Evolutionary conservation across 2,113 vertebrate species (phyloP).

Genomic region (Naja naja): DNA sequence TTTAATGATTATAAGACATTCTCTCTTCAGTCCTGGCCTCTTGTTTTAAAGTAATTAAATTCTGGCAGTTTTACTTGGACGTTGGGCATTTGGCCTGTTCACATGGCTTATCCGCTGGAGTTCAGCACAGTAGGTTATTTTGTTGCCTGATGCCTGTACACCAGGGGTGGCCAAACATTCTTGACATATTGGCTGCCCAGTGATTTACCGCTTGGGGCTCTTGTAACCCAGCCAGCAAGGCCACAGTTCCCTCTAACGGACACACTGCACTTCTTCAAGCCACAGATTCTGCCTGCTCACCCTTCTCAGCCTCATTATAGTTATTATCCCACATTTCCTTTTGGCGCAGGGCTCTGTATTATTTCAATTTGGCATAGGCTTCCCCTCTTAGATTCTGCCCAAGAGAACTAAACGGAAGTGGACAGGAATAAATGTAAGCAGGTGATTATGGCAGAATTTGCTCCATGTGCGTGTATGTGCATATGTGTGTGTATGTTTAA

Average conservation of each 20-base stretch:
- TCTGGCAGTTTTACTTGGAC: conserved; percentile 50
- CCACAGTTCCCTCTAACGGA: conserved; percentile 59
- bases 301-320: conserved; percentile 64
- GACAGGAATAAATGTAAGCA: conserved; percentile 46
- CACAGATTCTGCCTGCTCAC: conserved; percentile 45
- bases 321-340: conserved; percentile 67
- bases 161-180: conserved; percentile 66
- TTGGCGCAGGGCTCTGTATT: conserved; percentile 45
- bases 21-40: conserved; percentile 65
- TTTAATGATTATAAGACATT: conserved; percentile 57
- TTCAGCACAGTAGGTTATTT: conserved; percentile 61
- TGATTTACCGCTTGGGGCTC: conserved; percentile 69
- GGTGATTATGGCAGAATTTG: conserved; percentile 20
- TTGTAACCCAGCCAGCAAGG: conserved; percentile 56
- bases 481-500: not conserved
- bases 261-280: conserved; percentile 56
- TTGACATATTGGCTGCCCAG: conserved; percentile 54
- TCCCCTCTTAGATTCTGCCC: conserved; percentile 22
- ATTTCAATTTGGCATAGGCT: conserved; percentile 44
- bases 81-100: conserved; percentile 46
- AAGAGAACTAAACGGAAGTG: conserved; percentile 27
- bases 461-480: not conserved
- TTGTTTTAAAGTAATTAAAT: conserved; percentile 68
- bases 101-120: conserved; percentile 54
- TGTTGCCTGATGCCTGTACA: conserved; percentile 61